Conservation (phyloP, 2,888 invertebrate genomes). For the Drosophila paranaensis region DNA sequence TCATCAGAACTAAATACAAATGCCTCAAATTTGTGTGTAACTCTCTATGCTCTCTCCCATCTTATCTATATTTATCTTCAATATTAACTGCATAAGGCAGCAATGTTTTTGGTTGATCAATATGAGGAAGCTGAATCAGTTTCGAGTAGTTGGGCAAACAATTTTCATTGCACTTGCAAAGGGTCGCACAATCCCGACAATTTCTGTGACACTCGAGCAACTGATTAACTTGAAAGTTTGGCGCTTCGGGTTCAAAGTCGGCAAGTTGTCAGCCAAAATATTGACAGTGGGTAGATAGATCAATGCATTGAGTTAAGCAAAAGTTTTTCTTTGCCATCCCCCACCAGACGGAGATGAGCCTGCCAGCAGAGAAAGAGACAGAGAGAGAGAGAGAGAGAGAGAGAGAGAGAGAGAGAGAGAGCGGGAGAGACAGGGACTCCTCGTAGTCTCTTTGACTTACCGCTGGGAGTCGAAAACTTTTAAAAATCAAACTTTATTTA, state of each 20-base stretch:
- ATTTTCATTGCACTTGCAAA: constrained; percentile 36
- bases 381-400: neutral
- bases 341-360: neutral
- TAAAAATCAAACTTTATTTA: constrained; percentile 73
- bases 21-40: neutral
- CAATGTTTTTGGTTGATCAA: constrained; percentile 7
- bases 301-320: constrained; percentile 69
- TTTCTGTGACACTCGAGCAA: constrained; percentile 56
- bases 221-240: constrained; percentile 76
- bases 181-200: constrained; percentile 14
- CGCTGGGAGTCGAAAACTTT: constrained; percentile 60
- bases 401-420: neutral
- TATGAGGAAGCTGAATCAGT: constrained; percentile 18
- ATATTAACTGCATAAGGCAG: neutral
- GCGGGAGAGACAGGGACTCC: neutral
- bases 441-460: constrained; percentile 55
- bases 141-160: constrained; percentile 32
- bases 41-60: neutral
- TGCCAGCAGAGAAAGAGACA: no score
- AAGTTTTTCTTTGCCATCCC: constrained; percentile 51
- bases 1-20: neutral
- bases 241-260: constrained; percentile 35
- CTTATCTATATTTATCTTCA: neutral
- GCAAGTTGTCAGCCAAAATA: constrained; percentile 72
- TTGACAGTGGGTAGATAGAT: constrained; percentile 69